A percentile compares a stretch with the other conserved stretches of the same genome.
Conservation (phyloP, 1,140 invertebrate genomes). For the Bacillus rossius region DNA sequence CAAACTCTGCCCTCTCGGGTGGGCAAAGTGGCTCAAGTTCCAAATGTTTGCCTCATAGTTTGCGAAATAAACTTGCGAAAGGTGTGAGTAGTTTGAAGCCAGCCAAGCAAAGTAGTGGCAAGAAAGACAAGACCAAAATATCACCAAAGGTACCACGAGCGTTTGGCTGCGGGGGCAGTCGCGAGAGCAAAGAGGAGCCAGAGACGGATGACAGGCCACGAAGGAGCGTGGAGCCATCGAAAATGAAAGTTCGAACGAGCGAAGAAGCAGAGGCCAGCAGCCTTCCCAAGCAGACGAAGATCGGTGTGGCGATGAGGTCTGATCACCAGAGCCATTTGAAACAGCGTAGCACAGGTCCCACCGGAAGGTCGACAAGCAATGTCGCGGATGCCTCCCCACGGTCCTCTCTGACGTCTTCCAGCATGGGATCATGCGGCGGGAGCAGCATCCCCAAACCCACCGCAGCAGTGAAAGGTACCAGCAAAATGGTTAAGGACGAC, state of each 20-base stretch:
- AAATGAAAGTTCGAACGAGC: neutral
- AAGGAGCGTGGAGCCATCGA: neutral
- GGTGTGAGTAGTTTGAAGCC: neutral
- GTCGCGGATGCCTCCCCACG: conserved; percentile 5
- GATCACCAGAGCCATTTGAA: neutral
- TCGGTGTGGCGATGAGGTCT: neutral
- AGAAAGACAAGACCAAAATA: neutral
- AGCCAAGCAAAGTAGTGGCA: too few species aligned
- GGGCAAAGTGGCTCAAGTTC: neutral
- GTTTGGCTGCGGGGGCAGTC: neutral
- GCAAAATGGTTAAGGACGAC: conserved; percentile 45
- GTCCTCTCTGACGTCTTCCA: conserved; percentile 21
- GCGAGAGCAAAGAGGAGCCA: neutral
- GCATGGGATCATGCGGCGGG: conserved; percentile 26
- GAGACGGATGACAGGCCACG: neutral
- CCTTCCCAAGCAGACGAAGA: neutral
- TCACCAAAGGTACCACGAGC: conserved; percentile 6
- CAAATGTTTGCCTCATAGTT: conserved; percentile 8
- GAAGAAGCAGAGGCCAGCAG: neutral
- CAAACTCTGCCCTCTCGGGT: too few species aligned
- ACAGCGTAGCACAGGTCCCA: conserved; percentile 13
- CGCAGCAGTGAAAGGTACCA: conserved; percentile 82
- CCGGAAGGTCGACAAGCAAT: neutral
- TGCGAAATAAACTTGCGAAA: conserved; percentile 10
- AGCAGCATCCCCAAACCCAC: conserved; percentile 86